These are phyloP conservation scores for Scolanthus callimorphus DNA, from an alignment of 92 coral and sea anemone genomes.

Conservation along the genomic window DNA sequence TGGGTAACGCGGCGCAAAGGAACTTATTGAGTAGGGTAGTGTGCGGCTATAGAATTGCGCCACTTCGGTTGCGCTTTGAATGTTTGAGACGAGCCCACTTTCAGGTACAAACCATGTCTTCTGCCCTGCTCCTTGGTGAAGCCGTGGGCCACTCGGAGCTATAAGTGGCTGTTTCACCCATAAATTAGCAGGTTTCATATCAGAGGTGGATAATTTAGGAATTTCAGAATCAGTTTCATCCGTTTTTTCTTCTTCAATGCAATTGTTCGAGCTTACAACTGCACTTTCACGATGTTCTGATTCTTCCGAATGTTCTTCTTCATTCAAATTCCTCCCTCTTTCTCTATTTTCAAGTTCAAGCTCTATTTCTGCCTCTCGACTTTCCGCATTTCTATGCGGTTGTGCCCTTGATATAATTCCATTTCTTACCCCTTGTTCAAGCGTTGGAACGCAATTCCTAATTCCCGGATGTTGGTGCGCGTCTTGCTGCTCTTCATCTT, in stretches of 20 bases:
- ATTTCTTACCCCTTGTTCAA: no score
- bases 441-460: no score
- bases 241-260: neutral
- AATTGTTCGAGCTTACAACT: no score
- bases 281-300: no score
- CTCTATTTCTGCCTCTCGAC: no score
- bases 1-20: constrained; percentile 37
- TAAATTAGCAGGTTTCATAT: neutral
- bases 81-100: constrained; percentile 6
- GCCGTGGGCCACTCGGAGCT: constrained; percentile 1
- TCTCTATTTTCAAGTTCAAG: no score
- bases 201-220: neutral
- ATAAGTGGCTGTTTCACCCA: neutral
- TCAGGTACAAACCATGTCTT: constrained; percentile 8
- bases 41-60: constrained; percentile 21
- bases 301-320: no score
- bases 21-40: constrained; percentile 27
- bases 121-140: neutral
- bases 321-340: no score
- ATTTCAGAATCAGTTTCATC: neutral
- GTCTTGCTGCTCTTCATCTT: no score
- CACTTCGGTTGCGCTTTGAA: constrained; percentile 10
- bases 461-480: no score
- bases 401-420: no score
- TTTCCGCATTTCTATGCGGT: no score